phyloP scores from a whole-genome alignment of 2,888 invertebrate species.

The Dioctria rufipes region DNA sequence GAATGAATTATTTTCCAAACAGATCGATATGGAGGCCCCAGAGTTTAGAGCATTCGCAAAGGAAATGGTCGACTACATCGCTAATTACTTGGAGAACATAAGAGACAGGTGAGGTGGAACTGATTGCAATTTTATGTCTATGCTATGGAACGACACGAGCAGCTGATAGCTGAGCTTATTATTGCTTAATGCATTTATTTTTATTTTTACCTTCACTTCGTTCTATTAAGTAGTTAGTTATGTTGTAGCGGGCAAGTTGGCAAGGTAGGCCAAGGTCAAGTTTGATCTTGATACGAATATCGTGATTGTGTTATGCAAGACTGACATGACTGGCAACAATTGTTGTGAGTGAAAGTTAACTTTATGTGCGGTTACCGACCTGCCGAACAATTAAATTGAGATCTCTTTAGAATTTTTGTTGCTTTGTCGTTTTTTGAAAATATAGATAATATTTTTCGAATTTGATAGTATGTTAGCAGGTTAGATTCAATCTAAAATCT shows the following conservation, averaged over 20 bases:
- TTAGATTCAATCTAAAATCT: no score
- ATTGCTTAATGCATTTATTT: background rate
- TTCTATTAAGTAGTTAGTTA: background rate
- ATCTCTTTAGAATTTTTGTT: background rate
- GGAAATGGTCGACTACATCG: constrained; percentile 95
- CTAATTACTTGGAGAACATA: constrained; percentile 94
- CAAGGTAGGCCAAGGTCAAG: constrained; percentile 50
- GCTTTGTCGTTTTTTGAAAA: background rate
- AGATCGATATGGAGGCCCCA: constrained; percentile 82
- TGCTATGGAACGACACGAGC: background rate
- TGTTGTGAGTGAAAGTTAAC: constrained; percentile 48
- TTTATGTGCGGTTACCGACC: background rate
- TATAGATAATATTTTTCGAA: background rate
- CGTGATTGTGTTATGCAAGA: constrained; percentile 5
- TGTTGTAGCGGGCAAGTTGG: background rate
- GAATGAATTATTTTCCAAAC: background rate
- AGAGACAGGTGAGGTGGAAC: constrained; percentile 81
- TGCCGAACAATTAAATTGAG: background rate
- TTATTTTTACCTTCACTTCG: constrained; percentile 9
- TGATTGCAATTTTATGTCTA: background rate
- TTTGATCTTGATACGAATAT: background rate
- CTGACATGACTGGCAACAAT: background rate
- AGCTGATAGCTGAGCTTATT: background rate
- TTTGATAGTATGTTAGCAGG: no score
- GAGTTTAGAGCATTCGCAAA: constrained; percentile 91